Percentiles rank a stretch among this genome's conserved stretches.
phyloP scores from a whole-genome alignment of 2,797 vertebrate species.

The Myotis findleyi region DNA sequence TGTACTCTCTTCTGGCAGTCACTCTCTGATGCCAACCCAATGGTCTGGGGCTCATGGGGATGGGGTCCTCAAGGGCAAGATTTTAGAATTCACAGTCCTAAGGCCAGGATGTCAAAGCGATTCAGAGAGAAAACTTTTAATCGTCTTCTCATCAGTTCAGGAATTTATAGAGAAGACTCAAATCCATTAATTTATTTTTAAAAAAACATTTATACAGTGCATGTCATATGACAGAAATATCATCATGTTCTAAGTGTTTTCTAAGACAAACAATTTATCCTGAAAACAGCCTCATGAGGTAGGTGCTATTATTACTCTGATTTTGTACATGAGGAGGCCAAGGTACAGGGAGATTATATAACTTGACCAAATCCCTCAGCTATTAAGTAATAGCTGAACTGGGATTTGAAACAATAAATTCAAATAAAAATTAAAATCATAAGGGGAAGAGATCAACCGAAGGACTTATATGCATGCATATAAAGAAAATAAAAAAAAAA shows the following conservation, averaged over 20 bases:
- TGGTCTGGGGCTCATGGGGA: neutral
- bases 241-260: neutral
- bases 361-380: neutral
- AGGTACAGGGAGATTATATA: neutral
- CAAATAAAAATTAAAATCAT: conserved; percentile 31
- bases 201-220: neutral
- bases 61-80: neutral
- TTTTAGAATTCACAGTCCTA: conserved; percentile 17
- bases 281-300: neutral
- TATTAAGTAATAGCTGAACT: neutral
- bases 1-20: neutral
- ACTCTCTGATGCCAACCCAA: neutral
- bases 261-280: conserved; percentile 10
- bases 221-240: neutral
- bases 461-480: too few relatives aligned
- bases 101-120: neutral
- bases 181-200: neutral
- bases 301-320: neutral
- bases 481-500: neutral
- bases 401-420: conserved; percentile 19
- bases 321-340: neutral
- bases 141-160: neutral
- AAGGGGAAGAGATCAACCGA: neutral
- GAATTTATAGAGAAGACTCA: neutral
- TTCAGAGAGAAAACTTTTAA: conserved; percentile 36